A percentile compares a stretch with the other conserved stretches of the same genome.
Evolutionary conservation across 1,140 invertebrate species (phyloP).

Genomic region (Diorhabda sublineata): DNA sequence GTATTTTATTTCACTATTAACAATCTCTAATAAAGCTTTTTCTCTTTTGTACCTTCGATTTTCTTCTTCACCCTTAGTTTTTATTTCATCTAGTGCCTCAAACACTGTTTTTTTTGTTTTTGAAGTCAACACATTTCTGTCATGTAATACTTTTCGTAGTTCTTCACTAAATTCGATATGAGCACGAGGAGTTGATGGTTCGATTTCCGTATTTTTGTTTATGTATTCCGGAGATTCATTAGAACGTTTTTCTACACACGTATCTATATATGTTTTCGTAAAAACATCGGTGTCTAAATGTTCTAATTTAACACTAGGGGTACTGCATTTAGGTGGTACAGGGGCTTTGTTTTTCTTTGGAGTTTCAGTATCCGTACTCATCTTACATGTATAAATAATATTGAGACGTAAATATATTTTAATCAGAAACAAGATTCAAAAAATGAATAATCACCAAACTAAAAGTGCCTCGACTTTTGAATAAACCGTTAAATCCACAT

Average conservation of each 20-base stretch:
- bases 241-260: not conserved
- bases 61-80: constrained; percentile 46
- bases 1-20: constrained; percentile 69
- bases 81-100: constrained; percentile 50
- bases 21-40: constrained; percentile 62
- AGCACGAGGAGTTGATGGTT: constrained; percentile 44
- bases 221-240: not conserved
- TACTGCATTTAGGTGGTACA: not conserved
- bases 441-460: too few relatives aligned
- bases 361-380: too few relatives aligned
- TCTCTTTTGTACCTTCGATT: constrained; percentile 50
- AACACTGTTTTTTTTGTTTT: constrained; percentile 57
- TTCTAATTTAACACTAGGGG: constrained; percentile 8
- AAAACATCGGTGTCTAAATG: not conserved
- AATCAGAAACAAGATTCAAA: too few relatives aligned
- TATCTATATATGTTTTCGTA: not conserved
- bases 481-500: not conserved
- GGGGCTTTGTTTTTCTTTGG: not conserved
- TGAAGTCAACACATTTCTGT: constrained; percentile 60
- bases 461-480: too few relatives aligned
- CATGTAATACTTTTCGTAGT: constrained; percentile 56
- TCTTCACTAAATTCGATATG: constrained; percentile 57
- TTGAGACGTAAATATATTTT: too few relatives aligned
- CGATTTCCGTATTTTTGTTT: constrained; percentile 9
- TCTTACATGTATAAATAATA: too few relatives aligned